Conservation (phyloP, 1,140 invertebrate species). For the Theocolax elegans region DNA sequence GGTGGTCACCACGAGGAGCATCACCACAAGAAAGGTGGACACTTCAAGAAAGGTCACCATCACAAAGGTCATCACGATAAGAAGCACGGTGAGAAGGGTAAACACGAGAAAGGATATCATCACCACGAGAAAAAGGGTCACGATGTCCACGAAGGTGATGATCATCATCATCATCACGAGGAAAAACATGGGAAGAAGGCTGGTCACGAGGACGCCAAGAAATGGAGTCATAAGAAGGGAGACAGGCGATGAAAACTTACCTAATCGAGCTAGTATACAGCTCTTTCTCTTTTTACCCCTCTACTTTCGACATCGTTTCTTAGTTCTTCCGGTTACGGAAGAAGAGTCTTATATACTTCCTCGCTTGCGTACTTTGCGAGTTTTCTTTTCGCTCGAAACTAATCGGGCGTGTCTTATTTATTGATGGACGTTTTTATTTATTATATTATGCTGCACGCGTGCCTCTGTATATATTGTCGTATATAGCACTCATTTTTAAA, state of each 20-base stretch:
- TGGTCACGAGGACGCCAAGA: constrained; percentile 46
- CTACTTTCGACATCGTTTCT: background rate
- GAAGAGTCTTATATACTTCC: too few relatives aligned
- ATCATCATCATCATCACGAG: constrained; percentile 52
- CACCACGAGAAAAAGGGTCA: constrained; percentile 69
- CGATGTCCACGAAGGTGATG: constrained; percentile 65
- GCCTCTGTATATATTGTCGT: too few relatives aligned
- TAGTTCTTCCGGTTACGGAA: too few relatives aligned
- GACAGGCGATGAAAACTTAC: background rate
- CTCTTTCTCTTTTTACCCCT: background rate
- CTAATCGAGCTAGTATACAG: background rate
- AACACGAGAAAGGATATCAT: constrained; percentile 71
- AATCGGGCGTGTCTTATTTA: too few relatives aligned
- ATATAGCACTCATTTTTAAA: too few relatives aligned
- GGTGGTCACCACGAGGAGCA: constrained; percentile 60
- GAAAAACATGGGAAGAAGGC: constrained; percentile 66
- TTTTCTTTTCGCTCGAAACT: too few relatives aligned
- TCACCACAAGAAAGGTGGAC: constrained; percentile 60
- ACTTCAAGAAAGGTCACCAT: constrained; percentile 65
- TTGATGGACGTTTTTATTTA: too few relatives aligned
- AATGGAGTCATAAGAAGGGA: constrained; percentile 32
- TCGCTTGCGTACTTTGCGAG: too few relatives aligned
- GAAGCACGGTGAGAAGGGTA: constrained; percentile 70
- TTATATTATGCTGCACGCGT: too few relatives aligned
- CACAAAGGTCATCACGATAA: constrained; percentile 66